Conservation (phyloP, 2,113 vertebrate genomes). For the Morone chrysops region DNA sequence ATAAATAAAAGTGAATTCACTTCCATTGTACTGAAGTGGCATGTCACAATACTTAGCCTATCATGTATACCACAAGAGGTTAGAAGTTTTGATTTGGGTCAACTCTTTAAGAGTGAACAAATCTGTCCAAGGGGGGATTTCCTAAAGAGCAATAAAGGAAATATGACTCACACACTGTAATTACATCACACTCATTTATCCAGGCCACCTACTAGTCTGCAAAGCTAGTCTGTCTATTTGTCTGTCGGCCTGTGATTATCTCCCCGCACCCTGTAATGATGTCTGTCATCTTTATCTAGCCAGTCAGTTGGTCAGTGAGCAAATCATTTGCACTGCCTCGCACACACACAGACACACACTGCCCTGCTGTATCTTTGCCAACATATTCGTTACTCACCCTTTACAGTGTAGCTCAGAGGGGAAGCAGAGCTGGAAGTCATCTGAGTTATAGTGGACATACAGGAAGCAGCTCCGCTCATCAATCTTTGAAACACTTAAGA, state of each 20-base stretch:
- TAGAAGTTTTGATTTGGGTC: not conserved
- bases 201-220: not conserved
- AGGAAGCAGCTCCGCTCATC: slow-evolving; percentile 94
- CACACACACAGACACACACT: not conserved
- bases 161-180: slow-evolving; percentile 47
- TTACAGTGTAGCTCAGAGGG: slow-evolving; percentile 89
- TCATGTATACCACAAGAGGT: not conserved
- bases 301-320: not conserved
- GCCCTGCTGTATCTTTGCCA: not conserved
- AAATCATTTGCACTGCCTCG: not conserved
- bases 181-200: slow-evolving; percentile 1
- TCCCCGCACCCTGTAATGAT: not conserved
- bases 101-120: not conserved
- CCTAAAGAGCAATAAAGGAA: slow-evolving; percentile 14
- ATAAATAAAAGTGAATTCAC: not conserved
- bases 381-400: slow-evolving; percentile 81
- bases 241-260: not conserved
- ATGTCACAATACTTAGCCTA: not conserved
- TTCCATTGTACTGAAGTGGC: not conserved
- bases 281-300: not conserved
- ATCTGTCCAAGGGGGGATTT: not conserved
- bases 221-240: not conserved
- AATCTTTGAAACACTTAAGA: slow-evolving; percentile 86
- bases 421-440: slow-evolving; percentile 93
- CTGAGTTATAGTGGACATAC: slow-evolving; percentile 87